Percentiles rank a stretch among this genome's conserved stretches.
Evolutionary conservation across 2,888 invertebrate genomes (phyloP).

Genomic region (Cataglyphis cursor): DNA sequence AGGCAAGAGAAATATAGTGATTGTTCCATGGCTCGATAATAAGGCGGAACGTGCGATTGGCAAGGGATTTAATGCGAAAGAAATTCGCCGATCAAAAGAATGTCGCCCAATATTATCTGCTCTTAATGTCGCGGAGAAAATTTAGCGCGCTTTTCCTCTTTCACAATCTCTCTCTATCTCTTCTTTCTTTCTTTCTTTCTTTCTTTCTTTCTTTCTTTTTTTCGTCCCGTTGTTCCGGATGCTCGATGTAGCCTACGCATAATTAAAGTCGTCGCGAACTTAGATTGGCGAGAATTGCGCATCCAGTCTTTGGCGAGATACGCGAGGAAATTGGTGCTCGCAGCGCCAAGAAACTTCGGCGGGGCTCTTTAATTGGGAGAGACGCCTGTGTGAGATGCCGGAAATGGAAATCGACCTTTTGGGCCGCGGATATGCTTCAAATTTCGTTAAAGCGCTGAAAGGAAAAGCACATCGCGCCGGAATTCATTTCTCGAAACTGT

Average conservation of each 20-base stretch:
- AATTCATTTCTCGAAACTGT: slow-evolving; percentile 40
- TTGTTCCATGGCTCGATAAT: slow-evolving; percentile 54
- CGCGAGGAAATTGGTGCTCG: slow-evolving; percentile 71
- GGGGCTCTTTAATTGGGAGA: slow-evolving; percentile 72
- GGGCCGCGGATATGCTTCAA: slow-evolving; percentile 43
- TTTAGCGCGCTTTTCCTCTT: slow-evolving; percentile 3
- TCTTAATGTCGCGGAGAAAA: slow-evolving; percentile 40
- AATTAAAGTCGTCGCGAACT: slow-evolving; percentile 82
- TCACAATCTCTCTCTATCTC: not conserved
- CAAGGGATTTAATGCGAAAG: slow-evolving; percentile 56
- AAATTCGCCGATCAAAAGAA: slow-evolving; percentile 56
- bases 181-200: no score
- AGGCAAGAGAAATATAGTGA: slow-evolving; percentile 50
- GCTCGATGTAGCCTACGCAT: slow-evolving; percentile 66
- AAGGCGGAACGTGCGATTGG: slow-evolving; percentile 53
- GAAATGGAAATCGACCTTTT: slow-evolving; percentile 69
- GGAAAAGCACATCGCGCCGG: slow-evolving; percentile 20
- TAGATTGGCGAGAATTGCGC: slow-evolving; percentile 80
- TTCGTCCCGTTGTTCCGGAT: slow-evolving; percentile 35
- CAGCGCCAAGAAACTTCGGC: slow-evolving; percentile 67
- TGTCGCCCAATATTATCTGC: slow-evolving; percentile 27
- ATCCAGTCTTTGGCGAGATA: slow-evolving; percentile 48
- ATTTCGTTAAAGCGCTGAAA: slow-evolving; percentile 51
- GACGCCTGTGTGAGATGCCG: slow-evolving; percentile 54
- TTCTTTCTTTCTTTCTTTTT: not conserved